Evolutionary conservation across 2,888 invertebrate species (phyloP).

Genomic region (Ferrisia virgata): DNA sequence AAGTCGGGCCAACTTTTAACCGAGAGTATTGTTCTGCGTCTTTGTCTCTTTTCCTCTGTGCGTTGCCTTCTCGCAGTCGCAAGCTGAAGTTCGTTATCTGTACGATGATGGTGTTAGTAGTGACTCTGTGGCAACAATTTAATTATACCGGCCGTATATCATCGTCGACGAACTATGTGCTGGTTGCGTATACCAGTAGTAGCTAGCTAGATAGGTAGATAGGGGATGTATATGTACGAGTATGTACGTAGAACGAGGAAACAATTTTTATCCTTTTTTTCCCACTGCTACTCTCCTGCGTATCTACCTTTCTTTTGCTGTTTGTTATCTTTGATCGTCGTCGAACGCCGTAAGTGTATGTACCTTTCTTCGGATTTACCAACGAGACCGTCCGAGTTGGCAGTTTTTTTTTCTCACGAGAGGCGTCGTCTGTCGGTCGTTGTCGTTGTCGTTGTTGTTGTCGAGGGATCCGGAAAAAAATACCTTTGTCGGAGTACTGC

Average conservation of each 20-base stretch:
- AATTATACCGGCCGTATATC: background rate
- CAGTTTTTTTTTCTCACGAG: background rate
- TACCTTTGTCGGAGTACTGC: background rate
- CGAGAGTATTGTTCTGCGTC: background rate
- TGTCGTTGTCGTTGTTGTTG: background rate
- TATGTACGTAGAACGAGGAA: background rate
- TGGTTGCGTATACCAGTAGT: no score
- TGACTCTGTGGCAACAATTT: background rate
- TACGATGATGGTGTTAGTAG: background rate
- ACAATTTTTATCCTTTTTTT: background rate
- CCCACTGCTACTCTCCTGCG: background rate
- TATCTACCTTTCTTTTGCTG: background rate
- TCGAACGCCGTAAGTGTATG: background rate
- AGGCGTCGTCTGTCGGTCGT: no score
- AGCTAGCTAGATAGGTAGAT: no score
- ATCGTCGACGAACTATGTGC: background rate
- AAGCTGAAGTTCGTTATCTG: background rate
- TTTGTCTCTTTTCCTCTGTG: background rate
- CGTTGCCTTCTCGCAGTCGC: no score
- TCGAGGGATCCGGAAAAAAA: background rate
- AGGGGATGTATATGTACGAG: no score
- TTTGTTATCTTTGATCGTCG: background rate
- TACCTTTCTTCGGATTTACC: background rate
- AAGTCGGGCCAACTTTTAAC: background rate
- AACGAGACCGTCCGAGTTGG: background rate